Percentiles rank a stretch among this genome's conserved stretches.
Evolutionary conservation across 1,140 invertebrate species (phyloP).

Genomic region (Nixonia krombeini): DNA sequence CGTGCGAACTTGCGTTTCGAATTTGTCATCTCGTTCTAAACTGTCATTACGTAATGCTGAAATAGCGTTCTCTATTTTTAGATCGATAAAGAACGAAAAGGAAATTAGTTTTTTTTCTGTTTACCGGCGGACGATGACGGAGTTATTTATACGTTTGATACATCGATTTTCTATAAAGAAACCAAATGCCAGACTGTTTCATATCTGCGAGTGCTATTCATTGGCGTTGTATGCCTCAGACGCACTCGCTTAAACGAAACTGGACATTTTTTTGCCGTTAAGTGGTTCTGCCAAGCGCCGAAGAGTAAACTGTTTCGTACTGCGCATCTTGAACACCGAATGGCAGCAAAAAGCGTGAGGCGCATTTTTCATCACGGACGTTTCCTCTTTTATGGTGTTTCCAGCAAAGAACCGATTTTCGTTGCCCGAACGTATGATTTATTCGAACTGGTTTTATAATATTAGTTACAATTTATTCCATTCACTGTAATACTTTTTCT

Average conservation of each 20-base stretch:
- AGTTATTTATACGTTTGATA: constrained; percentile 37
- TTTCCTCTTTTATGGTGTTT: too few species aligned
- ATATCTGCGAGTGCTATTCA: constrained; percentile 8
- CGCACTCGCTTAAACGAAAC: constrained; percentile 3
- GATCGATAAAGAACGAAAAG: constrained; percentile 17
- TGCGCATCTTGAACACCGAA: too few species aligned
- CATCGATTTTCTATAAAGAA: constrained; percentile 31
- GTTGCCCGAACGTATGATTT: too few species aligned
- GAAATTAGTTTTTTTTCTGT: constrained; percentile 29
- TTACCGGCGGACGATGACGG: constrained; percentile 17
- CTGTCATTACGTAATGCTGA: constrained; percentile 7
- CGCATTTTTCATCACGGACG: too few species aligned
- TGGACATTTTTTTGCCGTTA: background rate
- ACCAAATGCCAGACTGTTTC: constrained; percentile 7
- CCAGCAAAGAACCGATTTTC: too few species aligned
- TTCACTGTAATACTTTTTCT: too few species aligned
- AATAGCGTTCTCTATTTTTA: constrained; percentile 27
- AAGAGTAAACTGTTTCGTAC: background rate
- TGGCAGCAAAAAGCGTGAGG: too few species aligned
- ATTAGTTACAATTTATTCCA: too few species aligned
- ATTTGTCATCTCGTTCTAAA: background rate
- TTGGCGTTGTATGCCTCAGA: background rate
- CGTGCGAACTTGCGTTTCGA: too few species aligned
- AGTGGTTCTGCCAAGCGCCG: background rate
- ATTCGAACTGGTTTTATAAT: too few species aligned